A percentile compares a stretch with the other conserved stretches of the same genome.
These are phyloP conservation scores for Lagocephalus sceleratus DNA, from an alignment of 2,797 vertebrate genomes.

Conservation along the genomic window DNA sequence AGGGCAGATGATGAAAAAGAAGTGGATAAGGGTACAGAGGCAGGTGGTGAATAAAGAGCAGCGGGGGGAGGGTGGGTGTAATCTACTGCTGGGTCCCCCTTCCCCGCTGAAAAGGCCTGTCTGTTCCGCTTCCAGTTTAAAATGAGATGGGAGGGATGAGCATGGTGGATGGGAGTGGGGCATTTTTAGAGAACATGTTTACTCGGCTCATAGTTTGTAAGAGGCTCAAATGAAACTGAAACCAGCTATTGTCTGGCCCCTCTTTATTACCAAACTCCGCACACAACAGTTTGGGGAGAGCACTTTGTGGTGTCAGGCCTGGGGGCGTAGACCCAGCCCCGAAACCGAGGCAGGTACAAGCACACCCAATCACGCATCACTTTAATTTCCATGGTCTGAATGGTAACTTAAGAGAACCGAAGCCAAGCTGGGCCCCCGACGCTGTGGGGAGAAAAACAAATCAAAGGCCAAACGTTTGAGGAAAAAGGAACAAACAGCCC, in stretches of 20 bases:
- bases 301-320: constrained; percentile 32
- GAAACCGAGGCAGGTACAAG: constrained; percentile 43
- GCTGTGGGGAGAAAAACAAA: constrained; percentile 11
- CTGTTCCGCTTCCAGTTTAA: constrained; percentile 62
- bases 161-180: constrained; percentile 32
- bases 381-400: constrained; percentile 52
- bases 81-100: constrained; percentile 60
- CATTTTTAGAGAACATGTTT: constrained; percentile 35
- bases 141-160: constrained; percentile 55
- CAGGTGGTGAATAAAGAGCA: constrained; percentile 68
- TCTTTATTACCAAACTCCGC: constrained; percentile 32
- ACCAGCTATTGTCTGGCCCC: constrained; percentile 42
- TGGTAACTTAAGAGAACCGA: constrained; percentile 30
- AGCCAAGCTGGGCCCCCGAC: constrained; percentile 13
- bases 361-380: constrained; percentile 42
- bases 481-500: constrained; percentile 31
- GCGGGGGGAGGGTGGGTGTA: constrained; percentile 60
- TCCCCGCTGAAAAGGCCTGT: constrained; percentile 62
- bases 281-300: constrained; percentile 33
- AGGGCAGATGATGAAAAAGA: constrained; percentile 54
- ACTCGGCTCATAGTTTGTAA: constrained; percentile 23
- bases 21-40: constrained; percentile 42
- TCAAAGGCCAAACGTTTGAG: constrained; percentile 19
- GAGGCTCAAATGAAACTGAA: constrained; percentile 58
- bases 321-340: constrained; percentile 28